Base-by-base conservation (phyloP, 2,113 vertebrate species). In the Turdus rufiventris region DNA sequence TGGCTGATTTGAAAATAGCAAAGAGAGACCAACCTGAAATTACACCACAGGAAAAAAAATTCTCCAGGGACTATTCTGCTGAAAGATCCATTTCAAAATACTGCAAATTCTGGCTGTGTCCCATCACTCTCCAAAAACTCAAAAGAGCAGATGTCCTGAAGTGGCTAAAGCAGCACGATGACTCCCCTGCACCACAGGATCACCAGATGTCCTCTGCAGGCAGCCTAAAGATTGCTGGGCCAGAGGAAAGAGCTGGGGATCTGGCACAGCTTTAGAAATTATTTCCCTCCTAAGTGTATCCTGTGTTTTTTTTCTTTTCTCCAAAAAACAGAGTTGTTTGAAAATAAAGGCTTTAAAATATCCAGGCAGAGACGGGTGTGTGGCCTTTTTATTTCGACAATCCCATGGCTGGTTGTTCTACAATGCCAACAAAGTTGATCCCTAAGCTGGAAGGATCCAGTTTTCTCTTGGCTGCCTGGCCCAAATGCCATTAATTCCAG, bases 171-270 rank as follows among this genome's bases (percentile, higher is more conserved):
- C 71, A 94, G 82, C 70, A 89, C 0, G 26, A 91, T 89, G 81
- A 88, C 77, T 93, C 74, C 54, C 12, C 81, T 54, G 8, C 58
- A 82, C 74, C 89, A 70, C 94, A 85, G 81, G 50, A 92, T 93
- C 84, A 78, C 87, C 91, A 94, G 90, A 94, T 96, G 93, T 95
- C 84, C 85, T 94, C 84, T 89, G 54, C 67, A 95, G 81, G 78
- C 91, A 89, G 53, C 38, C 72, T 68, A 45, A 77, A 38, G 48
- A 67, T 48, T 68, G 45, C 62, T 0, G 29, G 74, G 78, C 77
- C 81, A 82, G 29, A 85, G 84, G 54, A 92, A 88, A 93, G 71
- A 72, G 77, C n/a, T 79, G 36, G 80, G 70, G 71, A 68, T 89
- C 84, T 94, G 91, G 84, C 84, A 70, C 14, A 11, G 58, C 45